Base-by-base conservation (phyloP, 2,113 vertebrate genomes). In the Python bivittatus region DNA sequence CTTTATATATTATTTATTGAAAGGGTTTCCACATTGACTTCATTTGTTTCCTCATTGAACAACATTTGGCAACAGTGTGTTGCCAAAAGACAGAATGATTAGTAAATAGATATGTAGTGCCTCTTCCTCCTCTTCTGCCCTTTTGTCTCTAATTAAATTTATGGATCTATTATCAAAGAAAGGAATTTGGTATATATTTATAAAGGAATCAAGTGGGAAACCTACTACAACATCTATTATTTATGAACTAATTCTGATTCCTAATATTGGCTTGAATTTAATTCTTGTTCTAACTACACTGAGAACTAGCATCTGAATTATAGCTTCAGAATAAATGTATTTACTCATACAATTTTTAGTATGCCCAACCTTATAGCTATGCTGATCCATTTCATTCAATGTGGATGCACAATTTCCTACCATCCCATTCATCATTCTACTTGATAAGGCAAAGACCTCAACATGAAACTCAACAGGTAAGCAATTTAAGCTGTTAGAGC, bases 391-490 rank as follows among this genome's bases (percentile, higher is more conserved):
- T 96, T 91, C 94, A 95, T 38, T 94, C 92, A 53, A 44, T 96
- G 56, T 96, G 94, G 92, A 33, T 96, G 38, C 85, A 95, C 23
- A 96, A 95, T 38, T 94, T 97, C 44, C 92, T 97, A 6, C 96
- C 96, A 11, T 88, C 96, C 38, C 96, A 92, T 79, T 72, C 93
- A 44, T 90, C 95, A 27, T 95, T 94, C 6, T 94, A 64, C 0
- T 97, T 94, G 94, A 85, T 95, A 61, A 95, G 91, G 68, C 93
- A 94, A 91, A 92, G 91, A 44, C 33, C 90, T 88, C 58, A 93
- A 5, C 93, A 94, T 22, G 96, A 97, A 84, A 96, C 95, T 57
- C 94, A 97, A 88, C 95, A 96, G 94, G 96, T 97, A 93, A 94
- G 88, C 33, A 90, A 2, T 42, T 83, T 58, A 27, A 56, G 0